These are phyloP conservation scores for Aythya baeri DNA, from an alignment of 2,113 vertebrate species.

Conservation along the genomic window DNA sequence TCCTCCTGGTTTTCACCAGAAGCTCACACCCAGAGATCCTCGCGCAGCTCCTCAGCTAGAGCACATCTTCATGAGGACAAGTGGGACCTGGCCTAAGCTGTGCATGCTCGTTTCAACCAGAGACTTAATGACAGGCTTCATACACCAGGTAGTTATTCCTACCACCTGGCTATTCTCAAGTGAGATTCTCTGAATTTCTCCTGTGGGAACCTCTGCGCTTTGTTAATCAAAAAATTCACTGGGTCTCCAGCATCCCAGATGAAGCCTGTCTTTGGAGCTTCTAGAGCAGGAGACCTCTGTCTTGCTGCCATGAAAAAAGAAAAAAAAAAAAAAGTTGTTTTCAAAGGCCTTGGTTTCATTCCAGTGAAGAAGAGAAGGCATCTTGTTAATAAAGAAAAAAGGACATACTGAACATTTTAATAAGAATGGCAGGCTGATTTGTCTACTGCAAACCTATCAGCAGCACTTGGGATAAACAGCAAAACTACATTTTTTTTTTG, in stretches of 20 bases:
- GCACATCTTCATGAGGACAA: background rate
- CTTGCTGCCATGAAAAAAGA: background rate
- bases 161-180: background rate
- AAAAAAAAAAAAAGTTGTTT: background rate
- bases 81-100: background rate
- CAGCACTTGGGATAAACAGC: background rate
- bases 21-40: background rate
- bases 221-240: background rate
- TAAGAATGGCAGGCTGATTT: background rate
- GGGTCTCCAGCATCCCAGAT: background rate
- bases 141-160: accelerated
- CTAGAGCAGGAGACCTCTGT: background rate
- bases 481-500: background rate
- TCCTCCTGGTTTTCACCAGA: background rate
- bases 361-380: accelerated
- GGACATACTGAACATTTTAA: background rate
- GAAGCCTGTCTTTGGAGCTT: background rate
- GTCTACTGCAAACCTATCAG: background rate
- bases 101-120: background rate
- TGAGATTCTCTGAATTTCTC: background rate
- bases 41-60: background rate
- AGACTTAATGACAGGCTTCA: background rate
- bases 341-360: background rate
- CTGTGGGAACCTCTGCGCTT: background rate
- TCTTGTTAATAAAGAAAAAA: background rate